Conservation (phyloP, 1,140 invertebrate genomes). For the Drosophila mojavensis region DNA sequence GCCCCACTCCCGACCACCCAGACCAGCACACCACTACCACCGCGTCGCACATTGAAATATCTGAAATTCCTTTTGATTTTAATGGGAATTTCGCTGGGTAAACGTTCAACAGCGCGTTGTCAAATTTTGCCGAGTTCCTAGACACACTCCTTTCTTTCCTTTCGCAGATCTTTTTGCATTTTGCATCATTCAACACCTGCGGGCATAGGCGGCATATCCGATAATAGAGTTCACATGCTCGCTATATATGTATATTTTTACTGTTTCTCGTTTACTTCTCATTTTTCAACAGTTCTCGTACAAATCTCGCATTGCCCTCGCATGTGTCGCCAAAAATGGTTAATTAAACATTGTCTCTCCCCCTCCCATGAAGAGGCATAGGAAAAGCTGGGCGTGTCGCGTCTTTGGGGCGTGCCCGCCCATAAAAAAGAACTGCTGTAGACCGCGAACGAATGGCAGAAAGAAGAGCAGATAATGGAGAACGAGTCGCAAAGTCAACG, state of each 20-base stretch:
- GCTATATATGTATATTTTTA: not conserved
- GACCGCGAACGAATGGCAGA: constrained; percentile 27
- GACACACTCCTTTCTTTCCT: constrained; percentile 8
- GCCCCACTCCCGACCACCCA: not conserved
- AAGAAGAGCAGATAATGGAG: constrained; percentile 1
- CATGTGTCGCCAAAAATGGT: constrained; percentile 39
- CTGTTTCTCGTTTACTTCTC: not conserved
- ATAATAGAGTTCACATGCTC: not conserved
- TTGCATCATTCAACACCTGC: constrained; percentile 40
- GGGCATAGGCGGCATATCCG: constrained; percentile 5
- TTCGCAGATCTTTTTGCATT: constrained; percentile 20
- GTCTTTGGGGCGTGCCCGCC: constrained; percentile 36
- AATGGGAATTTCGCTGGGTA: constrained; percentile 63
- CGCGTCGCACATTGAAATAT: constrained; percentile 23
- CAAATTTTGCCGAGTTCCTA: constrained; percentile 57
- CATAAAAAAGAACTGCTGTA: constrained; percentile 60
- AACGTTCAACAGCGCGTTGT: constrained; percentile 26
- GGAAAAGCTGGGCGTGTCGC: constrained; percentile 16
- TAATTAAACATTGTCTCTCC: constrained; percentile 62
- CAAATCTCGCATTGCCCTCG: constrained; percentile 26
- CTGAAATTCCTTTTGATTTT: constrained; percentile 76
- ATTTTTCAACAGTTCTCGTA: constrained; percentile 5
- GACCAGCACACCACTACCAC: not conserved
- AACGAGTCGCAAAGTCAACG: constrained; percentile 54
- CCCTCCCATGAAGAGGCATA: constrained; percentile 25